Evolutionary conservation across 2,888 invertebrate genomes (phyloP), one percentile per base, ranked within the genome.

Genomic region (Stenichneumon culpator): DNA sequence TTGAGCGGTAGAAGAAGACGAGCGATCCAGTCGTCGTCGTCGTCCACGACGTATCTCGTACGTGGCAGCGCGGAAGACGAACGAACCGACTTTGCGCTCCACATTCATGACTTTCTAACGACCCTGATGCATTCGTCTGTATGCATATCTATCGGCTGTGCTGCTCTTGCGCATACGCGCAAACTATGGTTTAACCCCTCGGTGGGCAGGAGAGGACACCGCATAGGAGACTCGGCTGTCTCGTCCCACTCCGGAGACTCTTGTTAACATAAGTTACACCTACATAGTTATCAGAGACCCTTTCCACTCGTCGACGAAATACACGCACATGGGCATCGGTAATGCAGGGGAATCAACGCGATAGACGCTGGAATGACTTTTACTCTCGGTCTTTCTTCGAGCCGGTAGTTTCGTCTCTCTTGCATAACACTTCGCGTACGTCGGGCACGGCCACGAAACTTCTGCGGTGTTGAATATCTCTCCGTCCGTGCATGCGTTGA

Each of bases 41-140:
- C 63, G 50, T 47, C 47, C 60, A 14, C 36, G 60, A 25, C 67
- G 52, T 78, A 63, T 68, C 50, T 89, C 89, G 88, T 89, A 89
- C 80, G 86, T 75, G 88, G 60, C 85, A 88, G 86, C 90, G 87
- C 90, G 90, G 89, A 90, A 91, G 91, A 91, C 89, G 89, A 87
- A 90, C 87, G 86, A 79, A 89, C 84, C 86, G 86, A 85, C 77
- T 77, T 19, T 68, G 63, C 74, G 89, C 87, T 90, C 87, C 87
- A 88, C 90, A 91, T 90, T 91, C 90, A 88, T 89, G 89, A 92
- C 91, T 92, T 92, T 92, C 92, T 92, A 92, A 92, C 91, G 90
- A 92, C 89, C 87, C 75, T 65, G 87, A 22, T 82, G 47, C 67
- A 77, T 82, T 25, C 32, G 82, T 78, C 36, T 57, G 22, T 67